Evolutionary conservation across 2,113 vertebrate genomes (phyloP).

Genomic region (Mohoua ochrocephala): DNA sequence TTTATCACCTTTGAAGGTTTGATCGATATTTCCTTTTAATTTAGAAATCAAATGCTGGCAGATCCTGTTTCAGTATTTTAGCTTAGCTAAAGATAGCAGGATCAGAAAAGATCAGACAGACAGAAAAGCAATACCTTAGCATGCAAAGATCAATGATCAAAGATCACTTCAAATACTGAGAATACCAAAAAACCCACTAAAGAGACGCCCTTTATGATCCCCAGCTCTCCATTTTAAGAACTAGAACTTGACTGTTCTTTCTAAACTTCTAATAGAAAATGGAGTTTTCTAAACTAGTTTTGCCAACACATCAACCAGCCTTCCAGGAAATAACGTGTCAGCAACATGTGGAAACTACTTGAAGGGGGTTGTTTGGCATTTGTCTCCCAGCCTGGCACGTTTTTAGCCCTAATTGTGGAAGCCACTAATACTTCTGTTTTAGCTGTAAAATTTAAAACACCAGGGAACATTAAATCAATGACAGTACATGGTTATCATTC

Average conservation of each 20-base stretch:
- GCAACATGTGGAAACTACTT: slow-evolving; percentile 4
- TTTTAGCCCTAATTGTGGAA: not conserved
- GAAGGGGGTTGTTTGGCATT: not conserved
- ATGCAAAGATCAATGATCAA: not conserved
- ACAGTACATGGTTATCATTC: not conserved
- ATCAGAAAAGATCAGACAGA: not conserved
- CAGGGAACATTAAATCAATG: not conserved
- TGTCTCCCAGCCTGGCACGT: not conserved
- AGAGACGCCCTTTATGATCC: not conserved
- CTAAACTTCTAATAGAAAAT: not conserved
- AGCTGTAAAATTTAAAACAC: not conserved
- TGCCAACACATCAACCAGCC: not conserved
- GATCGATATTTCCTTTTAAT: not conserved
- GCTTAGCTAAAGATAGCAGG: not conserved
- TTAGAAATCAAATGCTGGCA: not conserved
- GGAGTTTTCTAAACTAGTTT: not conserved
- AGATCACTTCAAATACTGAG: not conserved
- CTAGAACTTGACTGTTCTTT: not conserved
- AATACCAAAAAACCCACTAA: not conserved
- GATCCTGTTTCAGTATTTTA: not conserved
- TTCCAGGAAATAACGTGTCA: slow-evolving; percentile 15
- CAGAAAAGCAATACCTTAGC: not conserved
- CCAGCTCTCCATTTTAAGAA: not conserved
- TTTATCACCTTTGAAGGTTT: not conserved
- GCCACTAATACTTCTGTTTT: not conserved